phyloP scores from a whole-genome alignment of 2,113 vertebrate species.

The Grantiella picta region DNA sequence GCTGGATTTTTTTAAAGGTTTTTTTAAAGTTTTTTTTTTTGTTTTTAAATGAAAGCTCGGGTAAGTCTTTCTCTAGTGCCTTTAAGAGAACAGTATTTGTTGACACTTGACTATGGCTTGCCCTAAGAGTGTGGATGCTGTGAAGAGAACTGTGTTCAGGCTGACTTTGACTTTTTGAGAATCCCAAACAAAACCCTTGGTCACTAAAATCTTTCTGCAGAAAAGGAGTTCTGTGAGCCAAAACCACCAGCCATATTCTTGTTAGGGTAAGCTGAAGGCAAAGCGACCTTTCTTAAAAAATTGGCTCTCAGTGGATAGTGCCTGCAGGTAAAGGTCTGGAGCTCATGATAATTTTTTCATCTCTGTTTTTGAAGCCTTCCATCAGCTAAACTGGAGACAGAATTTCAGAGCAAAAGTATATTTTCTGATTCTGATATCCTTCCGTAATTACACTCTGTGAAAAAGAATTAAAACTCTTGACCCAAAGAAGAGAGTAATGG shows the following conservation, averaged over 20 bases:
- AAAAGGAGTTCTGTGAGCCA: not conserved
- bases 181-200: not conserved
- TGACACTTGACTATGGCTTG: not conserved
- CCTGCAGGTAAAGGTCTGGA: not conserved
- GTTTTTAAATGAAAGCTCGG: not conserved
- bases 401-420: not conserved
- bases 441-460: not conserved
- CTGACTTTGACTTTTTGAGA: not conserved
- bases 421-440: not conserved
- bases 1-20: not conserved
- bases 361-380: not conserved
- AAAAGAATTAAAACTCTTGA: not conserved
- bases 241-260: not conserved
- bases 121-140: not conserved
- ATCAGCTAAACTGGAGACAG: not conserved
- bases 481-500: not conserved
- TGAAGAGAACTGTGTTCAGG: not conserved
- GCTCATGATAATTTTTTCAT: not conserved
- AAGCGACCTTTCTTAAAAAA: not conserved
- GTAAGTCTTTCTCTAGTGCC: not conserved
- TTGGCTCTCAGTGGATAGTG: not conserved
- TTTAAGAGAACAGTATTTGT: not conserved
- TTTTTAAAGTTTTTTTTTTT: not conserved
- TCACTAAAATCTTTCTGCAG: not conserved
- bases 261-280: not conserved